phyloP scores from a whole-genome alignment of 1,140 invertebrate genomes.

The Chironomus striatipennis region DNA sequence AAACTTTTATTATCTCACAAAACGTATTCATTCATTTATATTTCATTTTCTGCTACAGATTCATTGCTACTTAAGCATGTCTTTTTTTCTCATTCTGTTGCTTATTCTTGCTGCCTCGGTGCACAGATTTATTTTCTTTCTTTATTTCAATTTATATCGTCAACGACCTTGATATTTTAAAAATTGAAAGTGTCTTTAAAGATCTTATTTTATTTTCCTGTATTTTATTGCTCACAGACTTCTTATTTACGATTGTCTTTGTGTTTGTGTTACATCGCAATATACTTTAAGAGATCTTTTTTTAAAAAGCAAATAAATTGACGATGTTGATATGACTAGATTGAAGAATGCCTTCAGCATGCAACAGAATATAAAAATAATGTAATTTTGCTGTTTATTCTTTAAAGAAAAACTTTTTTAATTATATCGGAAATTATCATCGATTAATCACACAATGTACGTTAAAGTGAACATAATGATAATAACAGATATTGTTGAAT shows the following conservation, averaged over 20 bases:
- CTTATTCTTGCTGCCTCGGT: neutral
- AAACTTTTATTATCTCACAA: neutral
- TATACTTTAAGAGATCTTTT: too few relatives aligned
- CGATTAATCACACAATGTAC: neutral
- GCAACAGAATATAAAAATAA: too few relatives aligned
- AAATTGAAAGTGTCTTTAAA: slow-evolving; percentile 22
- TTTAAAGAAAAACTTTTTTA: neutral
- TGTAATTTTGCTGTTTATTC: too few relatives aligned
- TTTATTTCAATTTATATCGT: slow-evolving; percentile 11
- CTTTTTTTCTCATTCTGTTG: neutral
- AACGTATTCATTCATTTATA: neutral
- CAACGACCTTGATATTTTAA: slow-evolving; percentile 23
- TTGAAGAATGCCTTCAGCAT: too few relatives aligned
- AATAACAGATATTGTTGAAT: neutral
- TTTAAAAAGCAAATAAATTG: too few relatives aligned
- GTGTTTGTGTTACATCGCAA: too few relatives aligned
- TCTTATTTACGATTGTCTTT: too few relatives aligned
- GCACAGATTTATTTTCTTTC: neutral
- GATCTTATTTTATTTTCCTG: slow-evolving; percentile 15
- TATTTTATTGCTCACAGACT: slow-evolving; percentile 2
- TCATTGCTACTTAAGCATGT: neutral
- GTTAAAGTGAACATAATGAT: neutral
- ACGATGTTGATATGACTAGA: too few relatives aligned
- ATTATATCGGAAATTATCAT: slow-evolving; percentile 1
- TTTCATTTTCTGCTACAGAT: neutral